Evolutionary conservation across 2,113 vertebrate species (phyloP).

Genomic region (Rhinichthys klamathensis): DNA sequence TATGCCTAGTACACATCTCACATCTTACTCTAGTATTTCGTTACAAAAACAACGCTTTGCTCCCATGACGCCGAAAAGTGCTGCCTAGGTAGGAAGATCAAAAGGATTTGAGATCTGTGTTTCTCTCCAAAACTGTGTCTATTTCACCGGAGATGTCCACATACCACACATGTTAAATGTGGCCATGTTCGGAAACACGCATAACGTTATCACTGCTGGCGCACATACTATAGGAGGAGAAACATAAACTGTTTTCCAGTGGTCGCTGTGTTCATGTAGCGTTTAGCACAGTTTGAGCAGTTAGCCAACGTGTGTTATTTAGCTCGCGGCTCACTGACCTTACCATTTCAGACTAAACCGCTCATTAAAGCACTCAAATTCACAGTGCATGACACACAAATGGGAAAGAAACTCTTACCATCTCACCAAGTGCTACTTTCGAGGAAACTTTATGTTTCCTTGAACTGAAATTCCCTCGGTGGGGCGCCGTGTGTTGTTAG

Average conservation of each 20-base stretch:
- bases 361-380: not conserved
- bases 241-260: not conserved
- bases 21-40: not conserved
- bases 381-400: not conserved
- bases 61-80: not conserved
- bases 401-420: conserved; percentile 28
- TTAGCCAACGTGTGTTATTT: conserved; percentile 31
- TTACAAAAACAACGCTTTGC: not conserved
- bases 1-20: not conserved
- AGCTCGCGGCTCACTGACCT: conserved; percentile 30
- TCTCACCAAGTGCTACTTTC: conserved; percentile 4
- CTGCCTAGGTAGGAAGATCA: not conserved
- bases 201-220: not conserved
- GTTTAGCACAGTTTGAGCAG: conserved; percentile 8
- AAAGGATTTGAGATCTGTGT: not conserved
- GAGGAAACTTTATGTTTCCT: conserved; percentile 37
- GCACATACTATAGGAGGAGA: not conserved
- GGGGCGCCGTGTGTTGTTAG: conserved; percentile 76
- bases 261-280: not conserved
- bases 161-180: not conserved
- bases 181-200: not conserved
- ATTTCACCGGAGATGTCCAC: too few relatives aligned
- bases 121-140: not conserved
- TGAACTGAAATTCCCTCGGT: conserved; percentile 55
- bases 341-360: not conserved